Conservation (phyloP, 2,797 vertebrate species). For the Chrosomus eos region DNA sequence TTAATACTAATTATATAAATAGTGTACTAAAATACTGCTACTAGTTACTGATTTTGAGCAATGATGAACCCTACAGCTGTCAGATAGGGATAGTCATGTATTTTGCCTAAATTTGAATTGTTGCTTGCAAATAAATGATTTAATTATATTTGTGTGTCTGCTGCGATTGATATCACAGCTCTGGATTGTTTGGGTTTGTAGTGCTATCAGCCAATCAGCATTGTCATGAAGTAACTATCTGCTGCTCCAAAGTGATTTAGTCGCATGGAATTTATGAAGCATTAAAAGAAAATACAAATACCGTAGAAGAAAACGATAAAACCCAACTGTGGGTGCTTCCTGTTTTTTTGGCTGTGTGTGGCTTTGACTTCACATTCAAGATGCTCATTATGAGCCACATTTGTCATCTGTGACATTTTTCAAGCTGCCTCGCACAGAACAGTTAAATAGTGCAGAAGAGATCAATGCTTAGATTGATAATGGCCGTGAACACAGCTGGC, state of each 20-base stretch:
- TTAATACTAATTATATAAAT: background rate
- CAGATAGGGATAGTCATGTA: background rate
- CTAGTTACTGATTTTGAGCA: background rate
- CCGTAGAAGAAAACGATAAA: background rate
- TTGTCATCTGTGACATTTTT: constrained; percentile 40
- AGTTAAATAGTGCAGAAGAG: constrained; percentile 55
- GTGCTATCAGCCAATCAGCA: background rate
- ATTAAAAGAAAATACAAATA: background rate
- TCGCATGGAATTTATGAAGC: background rate
- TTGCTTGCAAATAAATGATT: background rate
- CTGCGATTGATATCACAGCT: background rate
- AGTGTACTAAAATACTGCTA: background rate
- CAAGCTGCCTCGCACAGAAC: background rate
- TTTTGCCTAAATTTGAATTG: background rate
- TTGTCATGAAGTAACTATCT: background rate
- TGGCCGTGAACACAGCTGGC: constrained; percentile 61
- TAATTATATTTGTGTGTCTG: background rate
- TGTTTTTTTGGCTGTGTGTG: background rate
- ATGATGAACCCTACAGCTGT: background rate
- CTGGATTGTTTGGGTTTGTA: background rate
- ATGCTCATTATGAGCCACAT: constrained; percentile 10
- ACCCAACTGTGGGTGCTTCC: background rate
- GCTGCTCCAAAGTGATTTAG: background rate
- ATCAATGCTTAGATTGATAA: constrained; percentile 66
- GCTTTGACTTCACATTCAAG: background rate